phyloP scores from a whole-genome alignment of 2,888 invertebrate genomes.

The Graphium colonna region DNA sequence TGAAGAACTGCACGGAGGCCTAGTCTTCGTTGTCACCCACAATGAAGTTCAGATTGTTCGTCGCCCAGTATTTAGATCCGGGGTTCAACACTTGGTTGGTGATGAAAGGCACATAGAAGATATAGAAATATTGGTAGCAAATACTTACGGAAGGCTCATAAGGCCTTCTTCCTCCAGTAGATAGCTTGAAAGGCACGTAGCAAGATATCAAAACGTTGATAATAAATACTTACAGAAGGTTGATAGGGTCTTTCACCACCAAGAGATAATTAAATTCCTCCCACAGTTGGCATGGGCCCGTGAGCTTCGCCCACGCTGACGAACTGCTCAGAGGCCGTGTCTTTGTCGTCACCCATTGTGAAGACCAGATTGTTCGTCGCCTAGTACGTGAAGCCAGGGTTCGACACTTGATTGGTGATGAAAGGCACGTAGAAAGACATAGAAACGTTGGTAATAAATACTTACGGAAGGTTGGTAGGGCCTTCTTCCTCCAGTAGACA shows the following conservation, averaged over 20 bases:
- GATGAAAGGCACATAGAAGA: too few relatives aligned
- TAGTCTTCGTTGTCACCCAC: too few relatives aligned
- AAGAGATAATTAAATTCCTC: too few relatives aligned
- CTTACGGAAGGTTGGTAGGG: slow-evolving; percentile 82
- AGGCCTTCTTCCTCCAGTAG: slow-evolving; percentile 63
- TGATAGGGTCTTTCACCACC: too few relatives aligned
- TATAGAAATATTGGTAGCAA: not conserved
- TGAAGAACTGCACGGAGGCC: too few relatives aligned
- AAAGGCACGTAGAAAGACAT: not conserved
- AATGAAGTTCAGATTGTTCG: not conserved
- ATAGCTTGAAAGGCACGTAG: slow-evolving; percentile 42
- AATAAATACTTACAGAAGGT: too few relatives aligned
- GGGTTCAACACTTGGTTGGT: not conserved
- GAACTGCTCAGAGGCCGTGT: too few relatives aligned
- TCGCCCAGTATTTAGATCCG: not conserved
- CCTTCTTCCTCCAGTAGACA: slow-evolving; percentile 62
- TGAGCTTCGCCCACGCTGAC: too few relatives aligned
- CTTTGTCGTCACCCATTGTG: too few relatives aligned
- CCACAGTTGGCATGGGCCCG: too few relatives aligned
- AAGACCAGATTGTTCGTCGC: not conserved
- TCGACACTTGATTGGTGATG: not conserved
- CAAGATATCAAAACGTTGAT: too few relatives aligned
- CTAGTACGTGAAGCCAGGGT: not conserved
- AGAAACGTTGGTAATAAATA: slow-evolving; percentile 8
- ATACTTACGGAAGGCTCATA: slow-evolving; percentile 80